Percentiles rank a stretch among this genome's conserved stretches.
Evolutionary conservation across 2,888 invertebrate species (phyloP).

Genomic region (Zele albiditarsus): DNA sequence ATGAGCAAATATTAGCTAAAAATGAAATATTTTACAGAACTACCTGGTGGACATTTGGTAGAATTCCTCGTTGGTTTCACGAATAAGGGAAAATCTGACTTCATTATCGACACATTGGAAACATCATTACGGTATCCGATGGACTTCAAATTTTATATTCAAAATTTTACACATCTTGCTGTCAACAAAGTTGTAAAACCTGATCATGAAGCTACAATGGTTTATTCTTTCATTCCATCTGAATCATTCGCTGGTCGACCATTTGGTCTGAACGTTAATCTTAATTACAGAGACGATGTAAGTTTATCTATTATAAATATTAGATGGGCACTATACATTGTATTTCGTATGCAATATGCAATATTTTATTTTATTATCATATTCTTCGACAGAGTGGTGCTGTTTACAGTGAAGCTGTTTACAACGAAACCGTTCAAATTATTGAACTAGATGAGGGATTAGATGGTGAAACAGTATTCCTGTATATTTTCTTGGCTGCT

Average conservation of each 20-base stretch:
- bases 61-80: conserved; percentile 97
- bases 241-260: conserved; percentile 98
- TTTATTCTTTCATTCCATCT: conserved; percentile 95
- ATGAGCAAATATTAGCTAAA: no score
- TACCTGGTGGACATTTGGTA: conserved; percentile 93
- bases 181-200: conserved; percentile 93
- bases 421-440: conserved; percentile 97
- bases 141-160: conserved; percentile 98
- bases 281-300: conserved; percentile 88
- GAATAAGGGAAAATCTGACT: conserved; percentile 94
- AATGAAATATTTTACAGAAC: conserved; percentile 75
- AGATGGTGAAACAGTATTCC: conserved; percentile 98
- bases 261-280: conserved; percentile 94
- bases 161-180: conserved; percentile 95
- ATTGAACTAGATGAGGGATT: conserved; percentile 97
- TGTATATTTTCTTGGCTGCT: conserved; percentile 95
- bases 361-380: conserved; percentile 21
- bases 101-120: conserved; percentile 93
- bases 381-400: conserved; percentile 76
- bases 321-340: conserved; percentile 12
- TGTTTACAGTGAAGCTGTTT: conserved; percentile 89
- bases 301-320: conserved; percentile 38
- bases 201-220: conserved; percentile 93
- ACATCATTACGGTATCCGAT: conserved; percentile 99
- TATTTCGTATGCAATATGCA: background rate